These are phyloP conservation scores for Trinorchestia longiramus DNA, from an alignment of 1,140 invertebrate species.

Conservation along the genomic window DNA sequence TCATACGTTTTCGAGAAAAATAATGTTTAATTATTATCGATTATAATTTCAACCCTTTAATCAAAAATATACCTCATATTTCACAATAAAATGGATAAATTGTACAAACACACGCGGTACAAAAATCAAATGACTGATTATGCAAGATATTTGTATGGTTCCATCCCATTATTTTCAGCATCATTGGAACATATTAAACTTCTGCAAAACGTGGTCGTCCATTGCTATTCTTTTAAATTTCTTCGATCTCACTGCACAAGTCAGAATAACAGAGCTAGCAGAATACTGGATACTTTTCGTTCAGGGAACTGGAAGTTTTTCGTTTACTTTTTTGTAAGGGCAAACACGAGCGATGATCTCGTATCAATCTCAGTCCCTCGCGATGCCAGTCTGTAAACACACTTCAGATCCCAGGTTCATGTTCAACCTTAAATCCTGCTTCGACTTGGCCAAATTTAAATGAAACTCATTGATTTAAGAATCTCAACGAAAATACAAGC, in stretches of 20 bases:
- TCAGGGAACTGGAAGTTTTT: background rate
- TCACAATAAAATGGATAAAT: background rate
- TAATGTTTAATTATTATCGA: background rate
- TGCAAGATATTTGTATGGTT: too few species aligned
- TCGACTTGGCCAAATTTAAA: background rate
- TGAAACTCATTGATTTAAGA: background rate
- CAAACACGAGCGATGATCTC: conserved; percentile 3
- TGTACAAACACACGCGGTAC: background rate
- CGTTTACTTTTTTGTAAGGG: background rate
- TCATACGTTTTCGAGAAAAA: background rate
- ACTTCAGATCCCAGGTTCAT: background rate
- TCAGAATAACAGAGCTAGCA: background rate
- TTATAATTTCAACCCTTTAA: background rate
- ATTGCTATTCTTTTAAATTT: background rate
- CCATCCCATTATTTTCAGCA: background rate
- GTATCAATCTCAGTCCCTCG: background rate
- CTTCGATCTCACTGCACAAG: background rate
- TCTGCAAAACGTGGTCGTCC: background rate
- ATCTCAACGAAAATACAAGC: background rate
- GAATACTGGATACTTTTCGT: background rate
- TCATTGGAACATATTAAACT: background rate
- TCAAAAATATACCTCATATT: background rate
- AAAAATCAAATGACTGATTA: too few species aligned
- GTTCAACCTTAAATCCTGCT: background rate
- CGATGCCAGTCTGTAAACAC: background rate